Percentiles rank a stretch among this genome's conserved stretches.
Conservation (phyloP, 2,888 invertebrate genomes). For the Synanthedon andrenaeformis region DNA sequence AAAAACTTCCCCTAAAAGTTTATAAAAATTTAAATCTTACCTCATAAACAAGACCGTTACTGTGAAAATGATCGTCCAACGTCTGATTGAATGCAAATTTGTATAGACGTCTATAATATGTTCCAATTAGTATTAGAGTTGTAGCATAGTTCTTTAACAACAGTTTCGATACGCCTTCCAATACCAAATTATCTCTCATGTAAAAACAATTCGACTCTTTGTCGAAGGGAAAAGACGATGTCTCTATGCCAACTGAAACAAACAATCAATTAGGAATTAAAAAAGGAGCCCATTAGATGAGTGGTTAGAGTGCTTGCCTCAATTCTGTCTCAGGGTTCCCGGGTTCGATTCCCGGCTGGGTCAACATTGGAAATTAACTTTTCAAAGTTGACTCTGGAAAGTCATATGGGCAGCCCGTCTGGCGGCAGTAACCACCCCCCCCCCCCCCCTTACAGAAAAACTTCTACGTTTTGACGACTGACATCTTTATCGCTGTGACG, state of each 20-base stretch:
- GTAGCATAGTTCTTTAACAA: conserved; percentile 46
- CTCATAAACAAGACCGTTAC: conserved; percentile 57
- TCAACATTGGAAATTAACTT: too few species aligned
- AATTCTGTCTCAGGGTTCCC: too few species aligned
- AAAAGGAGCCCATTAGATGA: too few species aligned
- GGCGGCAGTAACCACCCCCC: too few species aligned
- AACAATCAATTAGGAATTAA: not conserved
- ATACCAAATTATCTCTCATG: conserved; percentile 49
- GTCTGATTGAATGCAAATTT: conserved; percentile 48
- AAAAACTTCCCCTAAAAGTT: not conserved
- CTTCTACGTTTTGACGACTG: too few species aligned
- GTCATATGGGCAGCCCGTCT: too few species aligned
- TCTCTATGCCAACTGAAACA: conserved; percentile 70
- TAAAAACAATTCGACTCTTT: conserved; percentile 48
- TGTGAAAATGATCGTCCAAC: conserved; percentile 43
- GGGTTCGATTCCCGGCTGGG: too few species aligned
- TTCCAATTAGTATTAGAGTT: conserved; percentile 44
- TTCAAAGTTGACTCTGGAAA: too few species aligned
- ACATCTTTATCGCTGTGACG: too few species aligned
- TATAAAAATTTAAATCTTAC: conserved; percentile 24
- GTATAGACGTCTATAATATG: conserved; percentile 51
- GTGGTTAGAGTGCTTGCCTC: too few species aligned
- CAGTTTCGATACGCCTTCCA: conserved; percentile 58
- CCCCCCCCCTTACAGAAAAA: too few species aligned
- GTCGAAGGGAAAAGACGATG: conserved; percentile 61